A percentile compares a stretch with the other conserved stretches of the same genome.
phyloP scores from a whole-genome alignment of 2,113 vertebrate genomes.

The Epinephelus cyanopodus region DNA sequence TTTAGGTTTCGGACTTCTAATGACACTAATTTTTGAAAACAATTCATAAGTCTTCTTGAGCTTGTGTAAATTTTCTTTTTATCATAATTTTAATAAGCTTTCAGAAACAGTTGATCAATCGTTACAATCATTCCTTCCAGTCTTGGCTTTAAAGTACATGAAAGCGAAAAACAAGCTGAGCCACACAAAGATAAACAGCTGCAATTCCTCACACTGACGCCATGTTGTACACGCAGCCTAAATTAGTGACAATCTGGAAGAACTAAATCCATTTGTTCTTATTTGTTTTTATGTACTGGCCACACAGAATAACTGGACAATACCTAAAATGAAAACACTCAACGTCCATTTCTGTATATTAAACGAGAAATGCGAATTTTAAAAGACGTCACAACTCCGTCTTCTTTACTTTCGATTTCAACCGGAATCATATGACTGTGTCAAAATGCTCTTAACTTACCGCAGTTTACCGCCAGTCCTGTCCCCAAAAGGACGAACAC shows the following conservation, averaged over 20 bases:
- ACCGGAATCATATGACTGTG: accelerated
- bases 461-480: background rate
- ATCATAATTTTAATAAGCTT: no score
- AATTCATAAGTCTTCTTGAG: no score
- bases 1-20: no score
- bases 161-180: no score
- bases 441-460: background rate
- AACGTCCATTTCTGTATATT: accelerated
- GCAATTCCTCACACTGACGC: background rate
- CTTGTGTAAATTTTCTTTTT: no score
- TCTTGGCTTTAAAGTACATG: background rate
- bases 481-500: constrained; percentile 18
- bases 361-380: background rate
- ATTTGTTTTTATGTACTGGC: background rate
- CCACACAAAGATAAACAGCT: no score
- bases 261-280: background rate
- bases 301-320: accelerated
- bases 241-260: background rate
- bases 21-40: no score
- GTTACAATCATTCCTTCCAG: no score
- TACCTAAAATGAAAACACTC: background rate
- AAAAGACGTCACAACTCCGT: background rate
- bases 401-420: constrained; percentile 52
- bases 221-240: background rate
- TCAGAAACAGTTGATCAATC: no score